Evolutionary conservation across 2,113 vertebrate genomes (phyloP).

Genomic region (Gopherus evgoodei): DNA sequence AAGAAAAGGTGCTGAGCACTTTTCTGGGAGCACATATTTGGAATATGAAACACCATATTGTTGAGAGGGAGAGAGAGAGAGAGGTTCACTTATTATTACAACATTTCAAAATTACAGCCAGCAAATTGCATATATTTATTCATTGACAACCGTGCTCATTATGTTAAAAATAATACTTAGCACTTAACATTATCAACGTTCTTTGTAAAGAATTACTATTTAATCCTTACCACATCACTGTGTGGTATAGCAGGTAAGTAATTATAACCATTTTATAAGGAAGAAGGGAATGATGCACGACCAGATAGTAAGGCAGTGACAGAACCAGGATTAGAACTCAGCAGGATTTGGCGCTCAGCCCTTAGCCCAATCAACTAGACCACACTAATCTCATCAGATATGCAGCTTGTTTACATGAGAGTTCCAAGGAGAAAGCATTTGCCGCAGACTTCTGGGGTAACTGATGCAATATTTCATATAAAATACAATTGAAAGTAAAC

Average conservation of each 20-base stretch:
- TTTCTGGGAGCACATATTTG: background rate
- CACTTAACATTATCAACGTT: background rate
- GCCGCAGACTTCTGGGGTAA: rapidly evolving
- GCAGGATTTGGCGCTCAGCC: background rate
- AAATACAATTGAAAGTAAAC: rapidly evolving
- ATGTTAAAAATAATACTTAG: background rate
- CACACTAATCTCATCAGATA: background rate
- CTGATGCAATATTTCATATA: background rate
- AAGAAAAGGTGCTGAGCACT: background rate
- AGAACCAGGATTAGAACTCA: background rate
- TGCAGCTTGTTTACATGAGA: background rate
- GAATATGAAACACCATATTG: background rate
- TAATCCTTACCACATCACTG: background rate
- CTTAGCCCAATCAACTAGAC: background rate
- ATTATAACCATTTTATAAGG: background rate
- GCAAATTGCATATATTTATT: background rate
- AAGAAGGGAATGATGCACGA: background rate
- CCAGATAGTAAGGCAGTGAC: background rate
- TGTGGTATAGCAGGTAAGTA: background rate
- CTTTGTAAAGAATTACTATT: background rate
- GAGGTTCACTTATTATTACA: background rate
- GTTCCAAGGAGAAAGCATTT: background rate
- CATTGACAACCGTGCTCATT: background rate
- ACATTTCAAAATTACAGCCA: background rate
- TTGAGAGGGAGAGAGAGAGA: background rate